These are phyloP conservation scores for Digitonthophagus gazella DNA, from an alignment of 2,888 invertebrate species.

Conservation along the genomic window DNA sequence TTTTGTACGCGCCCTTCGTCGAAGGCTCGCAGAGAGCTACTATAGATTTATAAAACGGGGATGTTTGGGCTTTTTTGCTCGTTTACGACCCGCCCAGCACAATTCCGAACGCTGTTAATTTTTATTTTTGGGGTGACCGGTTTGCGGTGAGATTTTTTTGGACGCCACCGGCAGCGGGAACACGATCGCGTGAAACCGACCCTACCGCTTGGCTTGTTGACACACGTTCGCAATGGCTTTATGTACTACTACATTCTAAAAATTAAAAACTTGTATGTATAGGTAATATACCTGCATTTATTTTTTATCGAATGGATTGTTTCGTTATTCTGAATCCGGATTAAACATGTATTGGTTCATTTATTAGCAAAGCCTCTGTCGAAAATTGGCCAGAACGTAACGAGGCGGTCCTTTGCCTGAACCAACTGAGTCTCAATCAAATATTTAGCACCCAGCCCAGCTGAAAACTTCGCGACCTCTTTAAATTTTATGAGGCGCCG, in stretches of 20 bases:
- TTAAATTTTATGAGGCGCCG: conserved; percentile 12
- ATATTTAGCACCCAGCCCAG: conserved; percentile 8
- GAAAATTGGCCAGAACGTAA: not conserved
- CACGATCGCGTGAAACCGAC: not conserved
- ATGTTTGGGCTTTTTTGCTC: conserved; percentile 16
- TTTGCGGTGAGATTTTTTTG: conserved; percentile 10
- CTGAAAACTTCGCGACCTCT: conserved; percentile 15
- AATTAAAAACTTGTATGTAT: not conserved
- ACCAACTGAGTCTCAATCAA: conserved; percentile 6
- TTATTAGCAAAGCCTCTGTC: not conserved
- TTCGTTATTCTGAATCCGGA: not conserved
- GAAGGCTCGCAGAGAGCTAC: conserved; percentile 5
- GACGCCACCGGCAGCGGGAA: conserved; percentile 8
- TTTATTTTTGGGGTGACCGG: conserved; percentile 10
- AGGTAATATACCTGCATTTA: no score
- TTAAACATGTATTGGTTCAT: not conserved
- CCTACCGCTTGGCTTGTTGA: conserved; percentile 7
- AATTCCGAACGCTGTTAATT: conserved; percentile 15
- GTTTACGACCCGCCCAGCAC: conserved; percentile 3
- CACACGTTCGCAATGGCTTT: not conserved
- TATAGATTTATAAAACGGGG: conserved; percentile 28
- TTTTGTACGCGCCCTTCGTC: conserved; percentile 4
- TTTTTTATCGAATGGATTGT: not conserved
- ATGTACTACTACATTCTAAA: not conserved
- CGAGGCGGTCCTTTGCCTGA: not conserved